phyloP scores from a whole-genome alignment of 2,113 vertebrate species.

The Urocitellus parryii region DNA sequence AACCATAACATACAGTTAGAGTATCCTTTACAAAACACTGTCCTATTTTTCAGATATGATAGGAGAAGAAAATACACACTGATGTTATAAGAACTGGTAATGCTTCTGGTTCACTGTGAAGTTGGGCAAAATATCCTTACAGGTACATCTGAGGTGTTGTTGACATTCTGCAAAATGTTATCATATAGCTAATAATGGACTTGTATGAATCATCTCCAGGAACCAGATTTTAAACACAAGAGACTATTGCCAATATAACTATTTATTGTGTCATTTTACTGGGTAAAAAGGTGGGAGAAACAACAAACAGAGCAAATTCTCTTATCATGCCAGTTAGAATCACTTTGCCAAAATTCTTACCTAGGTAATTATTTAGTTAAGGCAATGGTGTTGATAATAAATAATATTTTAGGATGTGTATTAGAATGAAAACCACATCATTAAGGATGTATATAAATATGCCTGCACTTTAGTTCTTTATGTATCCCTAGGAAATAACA shows the following conservation, averaged over 20 bases:
- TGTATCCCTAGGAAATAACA: conserved; percentile 8
- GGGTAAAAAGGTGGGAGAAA: neutral
- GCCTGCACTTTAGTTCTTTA: conserved; percentile 43
- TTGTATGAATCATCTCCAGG: conserved; percentile 69
- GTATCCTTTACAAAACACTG: neutral
- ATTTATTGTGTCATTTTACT: conserved; percentile 42
- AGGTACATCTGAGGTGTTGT: neutral
- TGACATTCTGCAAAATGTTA: conserved; percentile 59
- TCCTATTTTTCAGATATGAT: neutral
- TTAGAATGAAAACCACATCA: conserved; percentile 26
- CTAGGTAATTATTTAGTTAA: conserved; percentile 53
- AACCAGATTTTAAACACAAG: conserved; percentile 57
- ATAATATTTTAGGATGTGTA: neutral
- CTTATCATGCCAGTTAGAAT: neutral
- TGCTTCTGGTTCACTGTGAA: conserved; percentile 5
- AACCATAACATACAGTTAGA: neutral
- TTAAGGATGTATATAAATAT: neutral
- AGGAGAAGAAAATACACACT: neutral
- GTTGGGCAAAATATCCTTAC: neutral
- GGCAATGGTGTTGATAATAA: neutral
- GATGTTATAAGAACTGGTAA: conserved; percentile 16
- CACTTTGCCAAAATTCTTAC: conserved; percentile 52
- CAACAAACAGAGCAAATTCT: conserved; percentile 14
- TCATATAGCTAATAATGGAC: conserved; percentile 60
- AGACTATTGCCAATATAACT: conserved; percentile 52